Percentiles rank a stretch among this genome's conserved stretches.
phyloP scores from a whole-genome alignment of 2,888 invertebrate species.

The Mycalesis mineus region DNA sequence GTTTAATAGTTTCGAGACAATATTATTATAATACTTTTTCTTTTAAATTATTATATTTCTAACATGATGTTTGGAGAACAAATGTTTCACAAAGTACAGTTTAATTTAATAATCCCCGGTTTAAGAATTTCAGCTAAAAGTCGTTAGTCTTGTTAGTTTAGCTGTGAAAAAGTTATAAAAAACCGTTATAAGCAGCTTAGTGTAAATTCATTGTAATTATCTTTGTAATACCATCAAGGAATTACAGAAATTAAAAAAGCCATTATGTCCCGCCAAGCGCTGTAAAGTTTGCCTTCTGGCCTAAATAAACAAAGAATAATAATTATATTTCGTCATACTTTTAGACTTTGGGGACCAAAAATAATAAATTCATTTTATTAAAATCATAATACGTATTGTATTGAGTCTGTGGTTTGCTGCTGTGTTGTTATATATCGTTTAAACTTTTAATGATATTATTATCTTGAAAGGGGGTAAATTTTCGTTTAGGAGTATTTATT shows the following conservation, averaged over 20 bases:
- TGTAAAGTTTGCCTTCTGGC: neutral
- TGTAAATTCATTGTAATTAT: conserved; percentile 6
- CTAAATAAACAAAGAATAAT: conserved; percentile 3
- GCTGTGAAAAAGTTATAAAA: neutral
- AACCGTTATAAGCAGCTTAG: neutral
- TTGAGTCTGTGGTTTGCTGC: neutral
- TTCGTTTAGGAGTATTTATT: no score
- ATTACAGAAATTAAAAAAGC: conserved; percentile 4
- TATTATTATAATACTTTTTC: no score
- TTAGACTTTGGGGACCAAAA: neutral
- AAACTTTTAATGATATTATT: neutral
- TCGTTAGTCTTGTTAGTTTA: neutral
- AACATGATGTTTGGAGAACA: no score
- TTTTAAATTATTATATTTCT: no score
- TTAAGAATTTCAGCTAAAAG: neutral
- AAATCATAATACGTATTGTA: neutral
- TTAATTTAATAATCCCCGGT: neutral
- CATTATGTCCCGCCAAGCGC: neutral
- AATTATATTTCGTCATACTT: neutral
- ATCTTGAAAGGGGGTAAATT: no score
- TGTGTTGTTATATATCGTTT: neutral
- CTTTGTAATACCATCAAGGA: conserved; percentile 9
- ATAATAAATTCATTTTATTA: neutral
- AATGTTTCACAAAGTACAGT: neutral
- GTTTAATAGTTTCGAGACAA: no score